Evolutionary conservation across 2,113 vertebrate species (phyloP).

Genomic region (Pedionomus torquatus): DNA sequence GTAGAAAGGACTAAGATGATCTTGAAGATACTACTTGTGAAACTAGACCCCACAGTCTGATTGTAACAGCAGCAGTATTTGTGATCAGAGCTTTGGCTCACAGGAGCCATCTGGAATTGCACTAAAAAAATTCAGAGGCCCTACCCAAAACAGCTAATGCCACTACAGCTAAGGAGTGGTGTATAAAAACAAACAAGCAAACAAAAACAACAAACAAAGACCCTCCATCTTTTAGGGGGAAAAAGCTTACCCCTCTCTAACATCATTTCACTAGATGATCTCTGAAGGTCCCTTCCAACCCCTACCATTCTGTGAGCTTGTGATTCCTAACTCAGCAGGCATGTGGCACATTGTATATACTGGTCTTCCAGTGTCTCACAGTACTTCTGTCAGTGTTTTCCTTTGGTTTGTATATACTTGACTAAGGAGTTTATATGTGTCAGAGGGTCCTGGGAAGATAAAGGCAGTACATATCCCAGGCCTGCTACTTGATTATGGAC

Average conservation of each 20-base stretch:
- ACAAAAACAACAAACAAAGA: accelerated
- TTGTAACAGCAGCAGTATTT: not conserved
- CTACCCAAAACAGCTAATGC: not conserved
- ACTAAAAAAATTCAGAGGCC: not conserved
- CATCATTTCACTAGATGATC: not conserved
- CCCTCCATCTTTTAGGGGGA: not conserved
- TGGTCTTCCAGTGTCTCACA: not conserved
- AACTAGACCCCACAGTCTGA: not conserved
- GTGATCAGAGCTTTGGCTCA: not conserved
- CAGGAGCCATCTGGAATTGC: not conserved
- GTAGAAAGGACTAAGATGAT: not conserved
- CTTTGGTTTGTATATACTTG: not conserved
- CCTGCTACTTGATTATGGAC: not conserved
- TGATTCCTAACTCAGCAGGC: not conserved
- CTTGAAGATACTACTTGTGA: not conserved
- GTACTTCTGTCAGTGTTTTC: not conserved
- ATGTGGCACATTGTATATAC: not conserved
- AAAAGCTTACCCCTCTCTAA: not conserved
- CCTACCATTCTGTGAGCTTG: no score
- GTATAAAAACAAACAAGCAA: accelerated
- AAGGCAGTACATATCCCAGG: not conserved
- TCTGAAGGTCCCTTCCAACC: no score
- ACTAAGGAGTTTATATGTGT: not conserved
- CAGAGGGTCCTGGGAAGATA: not conserved
- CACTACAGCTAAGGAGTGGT: not conserved